phyloP scores from a whole-genome alignment of 2,888 invertebrate genomes.

The Chrysopilus asiliformis region DNA sequence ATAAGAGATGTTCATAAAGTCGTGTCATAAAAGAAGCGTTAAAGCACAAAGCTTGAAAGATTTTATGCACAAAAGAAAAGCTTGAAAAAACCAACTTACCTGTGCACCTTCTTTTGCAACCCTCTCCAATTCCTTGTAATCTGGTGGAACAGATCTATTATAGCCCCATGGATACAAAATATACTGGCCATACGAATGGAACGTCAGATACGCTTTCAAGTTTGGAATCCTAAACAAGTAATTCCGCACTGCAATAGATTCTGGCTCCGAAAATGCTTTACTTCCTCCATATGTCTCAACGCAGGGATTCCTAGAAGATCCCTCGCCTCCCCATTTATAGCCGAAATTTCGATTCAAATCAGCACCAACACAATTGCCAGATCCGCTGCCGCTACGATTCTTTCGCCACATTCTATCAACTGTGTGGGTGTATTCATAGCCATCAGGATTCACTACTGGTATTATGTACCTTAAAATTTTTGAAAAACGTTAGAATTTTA shows the following conservation, averaged over 20 bases:
- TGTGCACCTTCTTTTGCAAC: conserved; percentile 57
- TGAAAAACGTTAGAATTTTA: no score
- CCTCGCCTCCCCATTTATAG: conserved; percentile 76
- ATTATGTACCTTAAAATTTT: conserved; percentile 44
- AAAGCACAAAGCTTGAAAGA: no score
- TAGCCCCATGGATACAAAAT: conserved; percentile 82
- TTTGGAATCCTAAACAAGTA: no score
- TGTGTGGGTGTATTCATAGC: conserved; percentile 75
- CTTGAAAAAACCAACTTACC: no score
- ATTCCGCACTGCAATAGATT: conserved; percentile 54
- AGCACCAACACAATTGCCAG: conserved; percentile 52
- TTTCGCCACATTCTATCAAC: conserved; percentile 75
- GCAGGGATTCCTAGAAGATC: conserved; percentile 72
- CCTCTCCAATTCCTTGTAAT: conserved; percentile 51
- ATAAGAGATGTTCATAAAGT: no score
- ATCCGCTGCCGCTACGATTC: conserved; percentile 47
- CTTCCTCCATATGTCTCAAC: conserved; percentile 68
- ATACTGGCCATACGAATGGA: conserved; percentile 78
- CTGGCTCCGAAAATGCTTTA: conserved; percentile 74
- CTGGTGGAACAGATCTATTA: conserved; percentile 54
- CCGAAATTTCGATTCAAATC: conserved; percentile 83
- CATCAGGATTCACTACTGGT: conserved; percentile 70
- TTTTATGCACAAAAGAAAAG: no score
- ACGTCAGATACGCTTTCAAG: conserved; percentile 52
- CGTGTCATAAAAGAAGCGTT: no score